A percentile compares a stretch with the other conserved stretches of the same genome.
Evolutionary conservation across 2,113 vertebrate species (phyloP).

Genomic region (Zosterops lateralis): DNA sequence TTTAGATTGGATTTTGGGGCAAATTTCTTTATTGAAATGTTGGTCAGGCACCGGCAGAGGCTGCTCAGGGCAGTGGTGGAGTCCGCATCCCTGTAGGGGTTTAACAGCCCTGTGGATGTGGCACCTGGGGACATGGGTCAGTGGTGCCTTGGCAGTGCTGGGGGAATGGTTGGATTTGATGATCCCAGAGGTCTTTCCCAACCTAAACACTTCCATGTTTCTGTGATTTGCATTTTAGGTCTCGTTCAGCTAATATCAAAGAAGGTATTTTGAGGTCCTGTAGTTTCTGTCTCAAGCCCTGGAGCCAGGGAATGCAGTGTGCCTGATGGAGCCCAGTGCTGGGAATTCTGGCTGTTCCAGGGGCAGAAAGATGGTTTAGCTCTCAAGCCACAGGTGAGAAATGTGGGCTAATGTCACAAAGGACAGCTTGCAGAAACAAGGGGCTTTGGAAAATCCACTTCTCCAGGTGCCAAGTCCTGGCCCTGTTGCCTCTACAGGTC

Average conservation of each 20-base stretch:
- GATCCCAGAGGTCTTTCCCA: neutral
- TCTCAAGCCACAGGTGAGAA: neutral
- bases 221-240: neutral
- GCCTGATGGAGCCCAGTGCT: neutral
- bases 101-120: neutral
- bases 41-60: neutral
- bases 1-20: neutral
- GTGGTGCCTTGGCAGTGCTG: neutral
- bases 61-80: neutral
- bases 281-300: neutral
- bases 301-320: neutral
- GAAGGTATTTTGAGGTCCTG: neutral
- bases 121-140: neutral
- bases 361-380: neutral
- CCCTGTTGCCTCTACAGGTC: fast-evolving
- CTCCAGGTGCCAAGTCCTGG: neutral
- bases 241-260: neutral
- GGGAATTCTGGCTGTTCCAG: neutral
- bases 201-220: neutral
- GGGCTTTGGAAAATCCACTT: neutral
- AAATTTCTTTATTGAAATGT: neutral
- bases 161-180: neutral
- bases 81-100: neutral
- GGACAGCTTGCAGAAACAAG: neutral
- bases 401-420: neutral